These are phyloP conservation scores for Perodicticus potto DNA, from an alignment of 2,797 vertebrate genomes.

Conservation along the genomic window DNA sequence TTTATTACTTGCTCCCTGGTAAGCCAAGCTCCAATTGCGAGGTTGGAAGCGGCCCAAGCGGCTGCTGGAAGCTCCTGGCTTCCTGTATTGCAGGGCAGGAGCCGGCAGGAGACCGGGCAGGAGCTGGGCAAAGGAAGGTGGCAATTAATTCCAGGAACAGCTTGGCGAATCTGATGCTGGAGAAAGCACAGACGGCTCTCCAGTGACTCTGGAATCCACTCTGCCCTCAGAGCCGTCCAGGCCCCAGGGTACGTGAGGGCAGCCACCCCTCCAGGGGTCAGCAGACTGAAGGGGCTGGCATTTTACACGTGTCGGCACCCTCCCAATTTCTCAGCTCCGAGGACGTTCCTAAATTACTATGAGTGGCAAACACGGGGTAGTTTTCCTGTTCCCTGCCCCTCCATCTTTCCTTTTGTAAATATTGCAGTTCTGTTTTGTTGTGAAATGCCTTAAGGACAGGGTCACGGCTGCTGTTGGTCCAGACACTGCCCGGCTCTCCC, in stretches of 20 bases:
- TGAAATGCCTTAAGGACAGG: not conserved
- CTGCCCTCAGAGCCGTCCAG: not conserved
- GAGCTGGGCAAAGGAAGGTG: not conserved
- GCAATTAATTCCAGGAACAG: constrained; percentile 57
- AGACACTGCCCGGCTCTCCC: not conserved
- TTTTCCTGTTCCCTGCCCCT: too few species aligned
- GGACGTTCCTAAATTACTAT: rapidly evolving
- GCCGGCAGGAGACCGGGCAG: constrained; percentile 48
- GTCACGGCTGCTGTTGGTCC: not conserved
- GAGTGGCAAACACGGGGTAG: rapidly evolving
- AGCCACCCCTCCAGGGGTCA: not conserved
- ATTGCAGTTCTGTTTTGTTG: not conserved
- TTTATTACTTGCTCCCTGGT: constrained; percentile 91
- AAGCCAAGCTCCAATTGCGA: constrained; percentile 90
- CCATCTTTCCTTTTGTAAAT: rapidly evolving
- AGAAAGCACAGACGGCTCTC: not conserved
- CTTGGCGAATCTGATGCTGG: not conserved
- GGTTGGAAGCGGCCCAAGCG: constrained; percentile 90
- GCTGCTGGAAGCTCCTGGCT: constrained; percentile 83
- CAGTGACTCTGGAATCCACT: not conserved
- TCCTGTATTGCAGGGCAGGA: constrained; percentile 81
- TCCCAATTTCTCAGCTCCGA: not conserved
- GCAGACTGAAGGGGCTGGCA: rapidly evolving
- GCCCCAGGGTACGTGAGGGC: rapidly evolving
- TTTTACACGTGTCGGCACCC: rapidly evolving